Evolutionary conservation across 2,888 invertebrate genomes (phyloP), one percentile per base, ranked within the genome.

Genomic region (Crioceris asparagi): DNA sequence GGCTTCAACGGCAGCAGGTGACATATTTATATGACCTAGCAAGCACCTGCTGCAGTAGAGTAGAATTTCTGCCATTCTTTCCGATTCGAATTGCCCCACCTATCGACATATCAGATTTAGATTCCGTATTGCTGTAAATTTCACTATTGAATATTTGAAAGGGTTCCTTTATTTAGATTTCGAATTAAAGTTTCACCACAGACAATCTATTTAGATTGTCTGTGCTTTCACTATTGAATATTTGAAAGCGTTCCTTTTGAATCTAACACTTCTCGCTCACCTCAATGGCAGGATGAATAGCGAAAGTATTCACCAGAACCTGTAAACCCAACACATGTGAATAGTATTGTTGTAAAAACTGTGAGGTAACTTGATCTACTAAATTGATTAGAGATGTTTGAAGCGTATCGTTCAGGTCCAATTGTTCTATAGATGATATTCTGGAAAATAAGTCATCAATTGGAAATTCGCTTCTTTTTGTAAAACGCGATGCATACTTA

Each of bases 281-380:
- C 49, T 58, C 46, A 57, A 53, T 53, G 3, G 51, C 50, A 29
- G 57, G 53, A 44, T 61, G 61, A n/a, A 61, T 53, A 3, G 61
- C 74, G 56, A 83, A 85, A 0, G 84, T 83, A 64, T 86, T 87
- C 4, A 85, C 83, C 14, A 87, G 69, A 17, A 87, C 81, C 53
- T 84, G 83, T 21, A 83, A 65, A 0, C 84, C 85, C 12, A 85
- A 65, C 1, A 86, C 77, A 43, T 83, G 68, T 1, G 85, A 84
- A 53, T 86, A 83, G 56, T 83, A 79, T 62, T 87, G 87, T 56
- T 85, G 84, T 37, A 83, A 67, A 45, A 83, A 67, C 60, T 85
- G 83, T 17, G 76, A 72, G 53, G 71, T 71, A 55, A 81, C 80
- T 60, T 83, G 80, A 3, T 74, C 69, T 29, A 70, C 68, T 1